Evolutionary conservation across 2,113 vertebrate species (phyloP).

Genomic region (Siniperca chuatsi): DNA sequence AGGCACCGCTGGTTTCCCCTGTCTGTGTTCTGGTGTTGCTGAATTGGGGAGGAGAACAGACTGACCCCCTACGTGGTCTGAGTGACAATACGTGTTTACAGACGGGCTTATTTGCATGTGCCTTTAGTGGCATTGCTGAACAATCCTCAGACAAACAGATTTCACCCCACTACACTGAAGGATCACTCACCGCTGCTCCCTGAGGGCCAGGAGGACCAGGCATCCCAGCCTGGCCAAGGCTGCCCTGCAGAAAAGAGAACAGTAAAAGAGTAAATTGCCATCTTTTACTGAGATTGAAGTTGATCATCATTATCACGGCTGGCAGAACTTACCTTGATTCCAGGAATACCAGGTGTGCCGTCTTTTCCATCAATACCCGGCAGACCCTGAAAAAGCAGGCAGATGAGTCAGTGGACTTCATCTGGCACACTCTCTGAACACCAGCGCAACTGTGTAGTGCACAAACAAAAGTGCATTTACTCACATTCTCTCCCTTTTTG

Average conservation of each 20-base stretch:
- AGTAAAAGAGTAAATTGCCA: slow-evolving; percentile 22
- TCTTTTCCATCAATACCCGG: slow-evolving; percentile 98
- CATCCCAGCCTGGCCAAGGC: slow-evolving; percentile 86
- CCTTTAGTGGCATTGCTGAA: not conserved
- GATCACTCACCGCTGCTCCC: slow-evolving; percentile 92
- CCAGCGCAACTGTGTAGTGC: slow-evolving; percentile 7
- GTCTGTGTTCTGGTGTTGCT: slow-evolving; percentile 36
- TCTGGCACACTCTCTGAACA: slow-evolving; percentile 45
- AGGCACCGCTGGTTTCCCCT: slow-evolving; percentile 22
- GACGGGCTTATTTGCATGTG: slow-evolving; percentile 35
- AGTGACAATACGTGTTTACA: slow-evolving; percentile 47
- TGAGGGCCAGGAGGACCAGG: slow-evolving; percentile 90
- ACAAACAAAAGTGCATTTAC: slow-evolving; percentile 68
- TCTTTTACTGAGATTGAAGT: not conserved
- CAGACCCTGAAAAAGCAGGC: slow-evolving; percentile 87
- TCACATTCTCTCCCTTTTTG: slow-evolving; percentile 93
- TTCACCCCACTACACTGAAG: not conserved
- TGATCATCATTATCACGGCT: slow-evolving; percentile 29
- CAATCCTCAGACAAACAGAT: slow-evolving; percentile 4
- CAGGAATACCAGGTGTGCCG: slow-evolving; percentile 92
- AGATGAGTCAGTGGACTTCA: slow-evolving; percentile 49
- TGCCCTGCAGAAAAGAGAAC: slow-evolving; percentile 83
- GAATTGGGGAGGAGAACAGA: slow-evolving; percentile 43
- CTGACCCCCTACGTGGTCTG: slow-evolving; percentile 45
- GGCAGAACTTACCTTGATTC: slow-evolving; percentile 89